A percentile compares a stretch with the other conserved stretches of the same genome.
These are phyloP conservation scores for Prunella himalayana DNA, from an alignment of 2,113 vertebrate genomes.

Conservation along the genomic window DNA sequence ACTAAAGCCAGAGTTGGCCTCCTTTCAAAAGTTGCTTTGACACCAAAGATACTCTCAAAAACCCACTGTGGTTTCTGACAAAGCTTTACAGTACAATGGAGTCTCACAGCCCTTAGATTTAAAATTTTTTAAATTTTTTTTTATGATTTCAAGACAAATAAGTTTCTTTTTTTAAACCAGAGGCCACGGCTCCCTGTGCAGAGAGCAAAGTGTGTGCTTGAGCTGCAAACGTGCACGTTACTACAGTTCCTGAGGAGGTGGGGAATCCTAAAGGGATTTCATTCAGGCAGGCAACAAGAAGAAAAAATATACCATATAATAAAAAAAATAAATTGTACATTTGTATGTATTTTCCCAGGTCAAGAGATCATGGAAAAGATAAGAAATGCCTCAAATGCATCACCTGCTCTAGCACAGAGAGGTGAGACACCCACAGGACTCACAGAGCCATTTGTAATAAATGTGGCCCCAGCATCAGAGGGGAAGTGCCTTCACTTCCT, in stretches of 20 bases:
- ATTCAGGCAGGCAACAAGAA: neutral
- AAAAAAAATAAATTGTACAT: neutral
- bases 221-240: neutral
- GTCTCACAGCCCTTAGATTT: neutral
- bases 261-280: neutral
- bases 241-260: neutral
- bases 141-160: neutral
- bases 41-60: neutral
- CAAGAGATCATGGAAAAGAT: neutral
- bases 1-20: neutral
- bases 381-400: neutral
- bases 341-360: neutral
- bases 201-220: neutral
- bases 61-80: neutral
- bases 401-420: neutral
- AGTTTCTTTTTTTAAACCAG: neutral
- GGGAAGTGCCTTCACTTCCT: constrained; percentile 2
- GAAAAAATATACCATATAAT: neutral
- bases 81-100: neutral
- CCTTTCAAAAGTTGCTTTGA: neutral
- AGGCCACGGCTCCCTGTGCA: neutral
- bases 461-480: neutral
- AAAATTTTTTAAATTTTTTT: neutral
- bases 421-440: neutral
- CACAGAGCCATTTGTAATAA: neutral